A percentile compares a stretch with the other conserved stretches of the same genome.
Conservation (phyloP, 1,140 invertebrate genomes). For the Trinorchestia longiramus region DNA sequence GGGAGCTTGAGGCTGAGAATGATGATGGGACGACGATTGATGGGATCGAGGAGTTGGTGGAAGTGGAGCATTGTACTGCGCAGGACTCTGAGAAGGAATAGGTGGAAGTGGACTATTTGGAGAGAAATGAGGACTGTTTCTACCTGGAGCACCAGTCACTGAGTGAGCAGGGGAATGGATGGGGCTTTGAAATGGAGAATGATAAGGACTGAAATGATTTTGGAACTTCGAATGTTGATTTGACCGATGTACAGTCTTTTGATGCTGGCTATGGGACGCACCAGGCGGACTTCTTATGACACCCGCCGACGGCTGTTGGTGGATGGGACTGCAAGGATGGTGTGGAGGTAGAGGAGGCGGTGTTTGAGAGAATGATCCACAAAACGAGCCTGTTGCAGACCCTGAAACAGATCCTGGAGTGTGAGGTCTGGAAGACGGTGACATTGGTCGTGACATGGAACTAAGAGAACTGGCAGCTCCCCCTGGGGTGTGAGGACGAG, state of each 20-base stretch:
- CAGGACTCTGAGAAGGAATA: slow-evolving; percentile 18
- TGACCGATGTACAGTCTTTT: slow-evolving; percentile 5
- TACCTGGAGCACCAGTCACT: not conserved
- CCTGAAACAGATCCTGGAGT: slow-evolving; percentile 40
- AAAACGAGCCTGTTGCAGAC: slow-evolving; percentile 11
- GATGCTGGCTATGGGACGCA: not conserved
- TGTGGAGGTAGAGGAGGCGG: slow-evolving; percentile 32
- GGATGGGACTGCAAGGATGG: slow-evolving; percentile 41
- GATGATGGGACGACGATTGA: slow-evolving; percentile 24
- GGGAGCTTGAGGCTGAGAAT: not conserved
- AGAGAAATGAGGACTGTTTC: slow-evolving; percentile 36
- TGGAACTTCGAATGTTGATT: slow-evolving; percentile 33
- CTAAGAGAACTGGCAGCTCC: slow-evolving; percentile 35
- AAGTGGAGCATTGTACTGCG: slow-evolving; percentile 32
- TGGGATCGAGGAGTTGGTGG: slow-evolving; percentile 19
- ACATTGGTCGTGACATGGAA: slow-evolving; percentile 36
- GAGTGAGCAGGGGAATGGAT: slow-evolving; percentile 33
- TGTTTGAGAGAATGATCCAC: slow-evolving; percentile 29
- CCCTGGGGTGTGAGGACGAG: slow-evolving; percentile 43
- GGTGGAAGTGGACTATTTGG: slow-evolving; percentile 42
- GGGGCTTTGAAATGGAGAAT: slow-evolving; percentile 41
- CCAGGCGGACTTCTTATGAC: slow-evolving; percentile 35
- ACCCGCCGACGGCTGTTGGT: slow-evolving; percentile 32
- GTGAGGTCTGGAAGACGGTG: slow-evolving; percentile 19
- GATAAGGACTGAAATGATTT: slow-evolving; percentile 28